Conservation (phyloP, 92 coral and sea anemone species). For the Porites rus region DNA sequence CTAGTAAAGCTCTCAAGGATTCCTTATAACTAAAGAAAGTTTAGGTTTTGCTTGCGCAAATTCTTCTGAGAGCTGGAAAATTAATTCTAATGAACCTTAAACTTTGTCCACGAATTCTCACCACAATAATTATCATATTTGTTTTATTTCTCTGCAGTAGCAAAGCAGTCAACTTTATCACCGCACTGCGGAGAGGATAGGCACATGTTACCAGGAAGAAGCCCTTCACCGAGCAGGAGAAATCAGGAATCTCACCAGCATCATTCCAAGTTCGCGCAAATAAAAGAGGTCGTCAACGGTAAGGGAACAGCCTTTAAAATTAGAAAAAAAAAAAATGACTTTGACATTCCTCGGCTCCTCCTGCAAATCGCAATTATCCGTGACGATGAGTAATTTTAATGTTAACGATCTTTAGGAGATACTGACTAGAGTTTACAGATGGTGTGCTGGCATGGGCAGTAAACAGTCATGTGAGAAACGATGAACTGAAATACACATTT, state of each 20-base stretch:
- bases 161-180: conserved; percentile 29
- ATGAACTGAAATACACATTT: neutral
- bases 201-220: conserved; percentile 14
- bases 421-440: no score
- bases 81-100: no score
- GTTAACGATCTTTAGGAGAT: neutral
- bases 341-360: no score
- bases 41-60: no score
- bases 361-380: neutral
- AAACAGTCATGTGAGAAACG: no score
- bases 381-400: neutral
- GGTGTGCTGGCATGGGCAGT: no score
- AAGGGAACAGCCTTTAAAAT: neutral
- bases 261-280: conserved; percentile 25
- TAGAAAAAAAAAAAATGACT: neutral
- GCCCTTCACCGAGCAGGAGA: conserved; percentile 26
- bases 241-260: neutral
- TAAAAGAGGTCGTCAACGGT: conserved; percentile 41
- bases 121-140: no score
- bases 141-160: conserved; percentile 3
- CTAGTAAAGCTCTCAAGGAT: no score
- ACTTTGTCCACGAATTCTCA: no score
- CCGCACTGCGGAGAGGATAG: conserved; percentile 16
- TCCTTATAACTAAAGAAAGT: no score
- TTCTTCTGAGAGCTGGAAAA: no score